Base-by-base conservation (phyloP, 2,888 invertebrate species). In the Netelia melanura region DNA sequence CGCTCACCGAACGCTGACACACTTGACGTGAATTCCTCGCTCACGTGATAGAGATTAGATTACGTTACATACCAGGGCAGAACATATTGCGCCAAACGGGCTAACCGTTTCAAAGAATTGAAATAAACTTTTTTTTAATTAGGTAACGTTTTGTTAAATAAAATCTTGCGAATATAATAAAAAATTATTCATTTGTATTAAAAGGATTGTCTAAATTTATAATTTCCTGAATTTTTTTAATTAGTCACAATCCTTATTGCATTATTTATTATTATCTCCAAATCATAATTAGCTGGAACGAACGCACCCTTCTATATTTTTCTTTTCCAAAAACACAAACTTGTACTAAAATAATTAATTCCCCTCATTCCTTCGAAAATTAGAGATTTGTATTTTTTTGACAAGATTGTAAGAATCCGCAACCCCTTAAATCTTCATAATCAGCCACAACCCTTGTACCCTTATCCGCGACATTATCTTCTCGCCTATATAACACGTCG, bases 21-120 rank as follows among this genome's bases (percentile, higher is more conserved):
- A 70, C 54, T 79, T 70, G 70, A 70, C 74, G 74, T 11, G 38
- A 30, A 68, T 78, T 79, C 48, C 48, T 48, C 17, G 30, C 14
- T 43, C 30, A 30, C 43, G 44, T 54, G 78, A 75, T 64, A 2
- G 56, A 75, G 74, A 79, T 79, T 74, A 79, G 25, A 68, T 71
- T 58, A 71, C 48, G n/a, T 64, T 54, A n/a, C 64, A 43, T 38
- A 43, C 14, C 48, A 14, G 21, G 43, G 38, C 58, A 25, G 14
- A 56, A 70, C 6, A 23, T 72, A 65, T 65, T 64, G 10, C 8
- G 48, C 71, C 1, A 71, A 54, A 6, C 10, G 14, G 38, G 23
- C 58, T 77, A 44, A 77, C 56, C 67, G 10, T 67, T 77, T 67
- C 43, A 58, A 6, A 6, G 6, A 38, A 38, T 14, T 48, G 48